Percentiles rank a stretch among this genome's conserved stretches.
Conservation (phyloP, 2,888 invertebrate genomes). For the Sphaeridia pumilis region DNA sequence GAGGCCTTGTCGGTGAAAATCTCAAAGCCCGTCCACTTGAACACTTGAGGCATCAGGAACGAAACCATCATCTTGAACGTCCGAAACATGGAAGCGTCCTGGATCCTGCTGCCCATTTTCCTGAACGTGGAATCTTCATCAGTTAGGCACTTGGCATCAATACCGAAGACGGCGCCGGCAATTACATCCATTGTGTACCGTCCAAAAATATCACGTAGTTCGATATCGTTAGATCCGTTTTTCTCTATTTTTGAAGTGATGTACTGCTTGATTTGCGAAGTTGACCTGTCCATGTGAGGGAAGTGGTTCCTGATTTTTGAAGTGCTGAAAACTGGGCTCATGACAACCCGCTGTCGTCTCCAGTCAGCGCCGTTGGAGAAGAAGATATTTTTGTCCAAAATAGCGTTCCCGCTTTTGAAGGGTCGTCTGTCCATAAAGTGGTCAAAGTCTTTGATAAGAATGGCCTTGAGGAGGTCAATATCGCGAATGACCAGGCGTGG, state of each 20-base stretch:
- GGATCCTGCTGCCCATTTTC: slow-evolving; percentile 26
- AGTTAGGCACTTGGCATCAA: slow-evolving; percentile 39
- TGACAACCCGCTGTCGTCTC: slow-evolving; percentile 20
- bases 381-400: slow-evolving; percentile 1
- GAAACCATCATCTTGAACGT: neutral
- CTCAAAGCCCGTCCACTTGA: slow-evolving; percentile 1
- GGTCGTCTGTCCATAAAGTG: slow-evolving; percentile 6
- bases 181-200: slow-evolving; percentile 37
- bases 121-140: slow-evolving; percentile 40
- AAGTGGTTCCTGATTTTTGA: slow-evolving; percentile 22
- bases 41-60: slow-evolving; percentile 10
- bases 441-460: slow-evolving; percentile 12
- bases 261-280: slow-evolving; percentile 18
- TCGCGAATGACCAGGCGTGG: slow-evolving; percentile 5
- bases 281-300: slow-evolving; percentile 21
- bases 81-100: slow-evolving; percentile 9
- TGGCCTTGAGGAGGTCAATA: slow-evolving; percentile 2
- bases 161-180: slow-evolving; percentile 42
- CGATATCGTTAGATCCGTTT: slow-evolving; percentile 8
- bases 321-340: slow-evolving; percentile 32
- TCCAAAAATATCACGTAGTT: slow-evolving; percentile 22
- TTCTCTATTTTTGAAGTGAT: slow-evolving; percentile 14
- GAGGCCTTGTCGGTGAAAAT: slow-evolving; percentile 9
- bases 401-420: neutral
- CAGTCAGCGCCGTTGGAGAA: slow-evolving; percentile 14